phyloP scores from a whole-genome alignment of 2,797 vertebrate genomes.

The Cryptoblepharus egeriae region DNA sequence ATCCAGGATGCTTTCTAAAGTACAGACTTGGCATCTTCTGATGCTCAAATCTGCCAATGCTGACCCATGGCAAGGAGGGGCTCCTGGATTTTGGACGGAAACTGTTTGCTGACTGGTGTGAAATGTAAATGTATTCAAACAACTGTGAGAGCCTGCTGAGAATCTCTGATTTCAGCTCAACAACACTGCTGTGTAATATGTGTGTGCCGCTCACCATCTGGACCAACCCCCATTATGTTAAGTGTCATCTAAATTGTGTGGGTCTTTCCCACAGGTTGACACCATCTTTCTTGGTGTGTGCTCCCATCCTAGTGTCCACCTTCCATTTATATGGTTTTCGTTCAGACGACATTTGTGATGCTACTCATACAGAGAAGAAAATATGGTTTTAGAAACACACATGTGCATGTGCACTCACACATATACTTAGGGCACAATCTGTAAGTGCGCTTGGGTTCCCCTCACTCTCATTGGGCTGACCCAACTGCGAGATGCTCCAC shows the following conservation, averaged over 20 bases:
- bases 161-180: background rate
- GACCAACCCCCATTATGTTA: background rate
- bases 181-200: too few species aligned
- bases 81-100: background rate
- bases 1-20: too few species aligned
- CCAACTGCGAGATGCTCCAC: too few species aligned
- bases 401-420: too few species aligned
- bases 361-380: constrained; percentile 24
- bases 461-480: too few species aligned
- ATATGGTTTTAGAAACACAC: background rate
- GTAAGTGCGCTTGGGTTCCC: too few species aligned
- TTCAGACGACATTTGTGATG: constrained; percentile 37
- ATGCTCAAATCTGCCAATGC: too few species aligned
- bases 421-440: too few species aligned
- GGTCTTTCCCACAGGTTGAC: too few species aligned
- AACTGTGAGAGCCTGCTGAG: background rate
- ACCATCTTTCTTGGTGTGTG: constrained; percentile 13
- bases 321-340: constrained; percentile 31
- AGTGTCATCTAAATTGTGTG: background rate
- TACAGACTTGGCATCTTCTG: too few species aligned
- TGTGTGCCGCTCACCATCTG: background rate
- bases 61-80: too few species aligned
- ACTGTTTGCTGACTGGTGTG: background rate
- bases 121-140: background rate
- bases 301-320: constrained; percentile 40